Conservation (phyloP, 2,888 invertebrate species). For the Stenotaenia linearis region DNA sequence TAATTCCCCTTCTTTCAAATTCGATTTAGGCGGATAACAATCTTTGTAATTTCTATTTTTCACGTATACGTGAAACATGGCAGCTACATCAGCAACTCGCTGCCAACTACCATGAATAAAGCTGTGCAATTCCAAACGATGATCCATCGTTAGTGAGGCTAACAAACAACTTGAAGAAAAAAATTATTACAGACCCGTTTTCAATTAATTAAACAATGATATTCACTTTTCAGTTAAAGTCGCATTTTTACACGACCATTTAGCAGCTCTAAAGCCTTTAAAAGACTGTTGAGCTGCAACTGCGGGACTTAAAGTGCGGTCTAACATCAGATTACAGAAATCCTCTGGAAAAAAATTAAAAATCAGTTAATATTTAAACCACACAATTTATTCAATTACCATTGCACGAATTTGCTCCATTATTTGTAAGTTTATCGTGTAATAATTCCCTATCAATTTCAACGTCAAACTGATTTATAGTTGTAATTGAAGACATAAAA, state of each 20-base stretch:
- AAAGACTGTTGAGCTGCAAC: not conserved
- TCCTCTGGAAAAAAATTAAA: conserved; percentile 28
- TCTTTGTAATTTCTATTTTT: conserved; percentile 17
- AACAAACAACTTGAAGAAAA: conserved; percentile 9
- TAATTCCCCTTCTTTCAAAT: not conserved
- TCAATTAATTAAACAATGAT: not conserved
- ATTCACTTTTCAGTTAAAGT: conserved; percentile 9
- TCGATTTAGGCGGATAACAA: not conserved
- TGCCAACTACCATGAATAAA: not conserved
- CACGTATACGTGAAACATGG: not conserved
- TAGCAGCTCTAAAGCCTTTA: not conserved
- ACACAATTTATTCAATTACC: not conserved
- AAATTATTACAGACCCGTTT: not conserved
- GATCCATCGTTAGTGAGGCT: conserved; percentile 16
- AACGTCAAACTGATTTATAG: not conserved
- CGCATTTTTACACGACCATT: conserved; percentile 29
- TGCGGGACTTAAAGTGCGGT: conserved; percentile 29
- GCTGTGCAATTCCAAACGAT: not conserved
- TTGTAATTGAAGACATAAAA: not conserved
- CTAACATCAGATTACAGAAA: conserved; percentile 26
- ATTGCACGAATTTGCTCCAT: too few species aligned
- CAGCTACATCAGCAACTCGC: not conserved
- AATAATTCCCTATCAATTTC: not conserved
- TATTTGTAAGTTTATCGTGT: not conserved
- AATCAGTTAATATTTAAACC: not conserved